Evolutionary conservation across 2,113 vertebrate genomes (phyloP).

Genomic region (Rhinolophus ferrumequinum): DNA sequence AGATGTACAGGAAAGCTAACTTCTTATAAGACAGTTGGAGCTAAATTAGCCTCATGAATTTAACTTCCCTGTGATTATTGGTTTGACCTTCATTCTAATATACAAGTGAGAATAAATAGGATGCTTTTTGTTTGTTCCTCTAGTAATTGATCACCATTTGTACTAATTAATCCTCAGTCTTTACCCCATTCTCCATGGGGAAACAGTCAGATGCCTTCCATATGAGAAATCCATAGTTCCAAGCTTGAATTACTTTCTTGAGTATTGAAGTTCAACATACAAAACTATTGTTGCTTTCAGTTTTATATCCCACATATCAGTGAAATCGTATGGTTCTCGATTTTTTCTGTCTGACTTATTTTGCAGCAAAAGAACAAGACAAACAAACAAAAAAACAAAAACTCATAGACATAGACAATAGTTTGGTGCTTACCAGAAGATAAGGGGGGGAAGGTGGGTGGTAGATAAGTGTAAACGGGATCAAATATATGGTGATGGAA

Average conservation of each 20-base stretch:
- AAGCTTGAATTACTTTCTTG: not conserved
- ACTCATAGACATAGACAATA: too few relatives aligned
- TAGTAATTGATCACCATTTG: not conserved
- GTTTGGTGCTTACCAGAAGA: too few relatives aligned
- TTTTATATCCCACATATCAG: too few relatives aligned
- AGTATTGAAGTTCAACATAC: not conserved
- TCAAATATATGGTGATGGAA: too few relatives aligned
- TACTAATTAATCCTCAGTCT: not conserved
- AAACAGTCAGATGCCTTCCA: not conserved
- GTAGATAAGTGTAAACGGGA: too few relatives aligned
- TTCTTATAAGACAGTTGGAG: not conserved
- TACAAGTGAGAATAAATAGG: constrained; percentile 24
- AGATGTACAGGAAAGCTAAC: not conserved
- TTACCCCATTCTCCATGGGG: not conserved
- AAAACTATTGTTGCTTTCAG: not conserved
- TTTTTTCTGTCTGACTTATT: too few relatives aligned
- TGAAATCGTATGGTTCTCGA: too few relatives aligned
- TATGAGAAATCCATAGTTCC: not conserved
- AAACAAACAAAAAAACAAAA: too few relatives aligned
- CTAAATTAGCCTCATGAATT: constrained; percentile 23
- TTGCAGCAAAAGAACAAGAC: too few relatives aligned
- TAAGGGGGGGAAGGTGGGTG: too few relatives aligned
- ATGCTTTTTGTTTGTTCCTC: not conserved
- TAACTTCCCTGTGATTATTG: not conserved
- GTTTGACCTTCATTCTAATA: constrained; percentile 45